Base-by-base conservation (phyloP, 2,888 invertebrate genomes). In the Papilio elwesi region DNA sequence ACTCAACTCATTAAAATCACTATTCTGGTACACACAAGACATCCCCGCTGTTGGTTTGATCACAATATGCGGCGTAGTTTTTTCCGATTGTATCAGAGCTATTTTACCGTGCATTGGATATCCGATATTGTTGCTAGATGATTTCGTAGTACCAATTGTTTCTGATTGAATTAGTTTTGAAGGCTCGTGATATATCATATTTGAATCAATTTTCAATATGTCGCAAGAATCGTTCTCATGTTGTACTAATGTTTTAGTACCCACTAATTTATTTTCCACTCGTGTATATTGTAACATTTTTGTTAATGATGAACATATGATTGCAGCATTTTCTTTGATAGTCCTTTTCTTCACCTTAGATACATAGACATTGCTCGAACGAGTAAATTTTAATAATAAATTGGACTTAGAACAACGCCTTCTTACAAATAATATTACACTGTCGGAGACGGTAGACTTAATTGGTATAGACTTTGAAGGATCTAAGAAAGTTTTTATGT, bases 361-460 rank as follows among this genome's bases (percentile, higher is more conserved):
- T 15, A 88, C 76, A 71, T 82, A 87, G 76, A 90, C 82, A 75
- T 86, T 88, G 26, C 88, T 89, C 0, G 90, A 89, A 11, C 82
- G 74, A 49, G 87, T 84, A 7, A 90, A 83, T 80, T 86, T 90
- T 26, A 91, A 77, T 36, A 83, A 82, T 51, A 69, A 3, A 13
- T 55, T 49, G 9, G 13, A 9, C 13, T 57, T 57, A 36, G 51
- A 53, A 52, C 10, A 16, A 0, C n/a, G n/a, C 65, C 64, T 73
- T 51, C 67, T 55, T 12, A 73, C 26, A 47, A 55, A 15, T 69
- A 73, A 55, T 10, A 57, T 57, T 5, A 57, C 15, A n/a, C 47
- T 64, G 55, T 68, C 64, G 13, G 72, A 73, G 13, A 15, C 16
- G 2, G 72, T 68, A n/a, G 13, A 16, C n/a, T 53, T 55, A 49